Base-by-base conservation (phyloP, 1,140 invertebrate genomes). In the Drosophila lacteicornis region DNA sequence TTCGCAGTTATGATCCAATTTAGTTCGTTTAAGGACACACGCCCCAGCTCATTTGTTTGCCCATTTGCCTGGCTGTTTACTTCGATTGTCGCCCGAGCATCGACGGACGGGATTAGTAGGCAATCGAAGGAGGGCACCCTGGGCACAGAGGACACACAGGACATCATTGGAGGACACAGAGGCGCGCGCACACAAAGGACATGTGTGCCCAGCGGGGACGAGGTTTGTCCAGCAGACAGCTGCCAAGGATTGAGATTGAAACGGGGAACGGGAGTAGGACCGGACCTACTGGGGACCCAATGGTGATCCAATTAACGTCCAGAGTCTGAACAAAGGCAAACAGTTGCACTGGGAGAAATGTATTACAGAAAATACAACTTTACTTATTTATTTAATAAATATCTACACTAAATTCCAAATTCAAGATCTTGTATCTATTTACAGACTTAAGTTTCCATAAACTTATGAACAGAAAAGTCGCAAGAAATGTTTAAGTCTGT, bases 1-100 rank as follows among this genome's bases (percentile, higher is more conserved):
- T 66, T 85, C 73, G 79, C 82, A 71, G 85, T 90, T 88, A 88
- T 91, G 84, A 88, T 90, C 85, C 85, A 90, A 88, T 88, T 90
- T 90, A 60, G 13, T 55, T 47, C 50, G 60, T 87, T 88, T 88
- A 83, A 87, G 83, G 83, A 87, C 80, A 84, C 81, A 84, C 75
- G 66, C 60, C 65, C 45, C 38, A 51, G 65, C 65, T 66, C 82
- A 84, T 90, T 88, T 88, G 85, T 88, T 88, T 88, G 85, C 71
- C 65, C 86, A 88, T 88, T 88, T 90, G 81, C 84, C 81, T 75
- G 76, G 73, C 76, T 83, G 81, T 80, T 85, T 80, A 62, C 77
- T 66, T 63, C 60, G 80, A 79, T 80, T 84, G 82, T 85, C 82
- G 71, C 77, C 79, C n/a, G 56, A 68, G 75, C 84, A 88, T 85